Conservation (phyloP, 2,888 invertebrate species). For the Rhimphoctona megacephalus region DNA sequence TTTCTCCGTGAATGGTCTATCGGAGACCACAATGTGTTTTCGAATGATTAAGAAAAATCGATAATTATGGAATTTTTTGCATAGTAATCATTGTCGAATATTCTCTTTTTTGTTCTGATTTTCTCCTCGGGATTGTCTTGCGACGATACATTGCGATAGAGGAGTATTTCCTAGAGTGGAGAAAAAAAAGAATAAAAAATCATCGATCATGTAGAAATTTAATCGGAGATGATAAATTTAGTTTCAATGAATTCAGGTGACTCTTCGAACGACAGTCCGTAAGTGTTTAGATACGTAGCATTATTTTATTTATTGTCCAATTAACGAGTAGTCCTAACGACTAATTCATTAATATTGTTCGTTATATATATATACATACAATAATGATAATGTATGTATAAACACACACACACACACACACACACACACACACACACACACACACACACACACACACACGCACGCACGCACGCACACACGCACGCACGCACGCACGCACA, state of each 20-base stretch:
- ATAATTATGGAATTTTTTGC: neutral
- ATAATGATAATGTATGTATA: too few species aligned
- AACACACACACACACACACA: too few species aligned
- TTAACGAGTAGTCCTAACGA: slow-evolving; percentile 78
- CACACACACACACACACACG: too few species aligned
- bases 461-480: too few species aligned
- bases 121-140: slow-evolving; percentile 1
- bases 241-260: slow-evolving; percentile 62
- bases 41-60: neutral
- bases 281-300: slow-evolving; percentile 73
- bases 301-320: slow-evolving; percentile 82
- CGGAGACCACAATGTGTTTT: slow-evolving; percentile 41
- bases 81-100: slow-evolving; percentile 2
- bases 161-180: neutral
- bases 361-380: slow-evolving; percentile 64
- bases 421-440: too few species aligned
- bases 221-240: slow-evolving; percentile 49
- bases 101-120: neutral
- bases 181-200: neutral
- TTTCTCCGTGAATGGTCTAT: neutral
- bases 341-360: slow-evolving; percentile 82
- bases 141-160: neutral
- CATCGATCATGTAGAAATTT: slow-evolving; percentile 36
- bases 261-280: slow-evolving; percentile 65
- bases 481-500: too few species aligned